Percentiles rank a stretch among this genome's conserved stretches.
phyloP scores from a whole-genome alignment of 2,888 invertebrate species.

The Ischnura elegans region DNA sequence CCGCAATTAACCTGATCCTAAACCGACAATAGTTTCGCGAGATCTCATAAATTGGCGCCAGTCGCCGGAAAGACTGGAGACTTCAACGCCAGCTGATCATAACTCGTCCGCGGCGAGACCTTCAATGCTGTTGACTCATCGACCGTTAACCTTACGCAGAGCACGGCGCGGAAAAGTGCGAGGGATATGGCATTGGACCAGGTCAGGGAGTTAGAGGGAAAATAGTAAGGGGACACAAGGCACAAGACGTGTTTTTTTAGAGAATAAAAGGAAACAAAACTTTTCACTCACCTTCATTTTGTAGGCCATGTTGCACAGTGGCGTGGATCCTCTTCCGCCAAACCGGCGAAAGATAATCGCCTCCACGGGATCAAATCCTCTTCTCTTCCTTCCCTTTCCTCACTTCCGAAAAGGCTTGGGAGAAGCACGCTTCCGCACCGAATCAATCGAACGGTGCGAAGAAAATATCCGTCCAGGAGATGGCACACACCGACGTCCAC shows the following conservation, averaged over 20 bases:
- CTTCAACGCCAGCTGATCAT: conserved; percentile 22
- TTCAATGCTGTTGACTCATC: not conserved
- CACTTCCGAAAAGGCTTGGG: conserved; percentile 3
- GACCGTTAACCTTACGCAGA: conserved; percentile 4
- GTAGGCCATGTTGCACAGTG: conserved; percentile 34
- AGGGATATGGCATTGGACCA: too few relatives aligned
- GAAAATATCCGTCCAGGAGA: conserved; percentile 7
- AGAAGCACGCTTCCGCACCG: not conserved
- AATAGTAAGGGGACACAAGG: not conserved
- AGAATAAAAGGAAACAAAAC: not conserved
- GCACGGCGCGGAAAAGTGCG: not conserved
- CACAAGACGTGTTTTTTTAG: not conserved
- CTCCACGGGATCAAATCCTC: conserved; percentile 21
- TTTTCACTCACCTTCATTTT: conserved; percentile 51
- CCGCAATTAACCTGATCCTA: too few relatives aligned
- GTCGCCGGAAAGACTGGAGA: not conserved
- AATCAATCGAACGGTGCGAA: not conserved
- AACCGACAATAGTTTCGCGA: too few relatives aligned
- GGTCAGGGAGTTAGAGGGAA: not conserved
- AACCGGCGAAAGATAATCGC: not conserved
- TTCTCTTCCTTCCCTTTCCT: conserved; percentile 35
- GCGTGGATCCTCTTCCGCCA: not conserved
- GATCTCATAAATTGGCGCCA: too few relatives aligned
- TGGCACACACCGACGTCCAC: not conserved
- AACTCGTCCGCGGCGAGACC: not conserved